Conservation (phyloP, 2,888 invertebrate species). For the Cryptocheilus praepositus region DNA sequence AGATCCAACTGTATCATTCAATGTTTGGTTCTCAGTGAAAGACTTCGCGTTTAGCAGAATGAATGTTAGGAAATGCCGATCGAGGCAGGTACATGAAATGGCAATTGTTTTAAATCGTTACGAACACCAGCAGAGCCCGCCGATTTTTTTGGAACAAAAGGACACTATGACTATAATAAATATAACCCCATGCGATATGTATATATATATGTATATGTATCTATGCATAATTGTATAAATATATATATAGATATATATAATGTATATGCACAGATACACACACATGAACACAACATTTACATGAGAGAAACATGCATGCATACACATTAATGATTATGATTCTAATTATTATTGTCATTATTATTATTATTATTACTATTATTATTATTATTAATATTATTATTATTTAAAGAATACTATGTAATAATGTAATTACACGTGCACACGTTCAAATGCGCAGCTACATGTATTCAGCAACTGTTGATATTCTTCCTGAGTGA, state of each 20-base stretch:
- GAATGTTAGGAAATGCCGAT: not conserved
- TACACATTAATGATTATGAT: conserved; percentile 38
- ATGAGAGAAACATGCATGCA: conserved; percentile 42
- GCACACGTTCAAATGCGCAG: conserved; percentile 55
- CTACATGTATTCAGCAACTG: conserved; percentile 45
- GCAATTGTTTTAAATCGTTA: too few relatives aligned
- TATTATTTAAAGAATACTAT: conserved; percentile 29
- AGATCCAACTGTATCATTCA: not conserved
- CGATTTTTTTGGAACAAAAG: too few relatives aligned
- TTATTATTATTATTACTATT: conserved; percentile 21
- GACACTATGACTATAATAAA: conserved; percentile 31
- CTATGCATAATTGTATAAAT: conserved; percentile 21
- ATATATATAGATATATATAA: conserved; percentile 26
- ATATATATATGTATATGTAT: conserved; percentile 44
- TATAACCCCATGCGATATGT: conserved; percentile 58
- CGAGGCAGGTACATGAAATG: not conserved
- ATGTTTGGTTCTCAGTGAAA: not conserved
- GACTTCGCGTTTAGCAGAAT: not conserved
- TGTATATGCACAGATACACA: conserved; percentile 44
- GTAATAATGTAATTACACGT: conserved; percentile 61
- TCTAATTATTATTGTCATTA: conserved; percentile 21
- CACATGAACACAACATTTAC: too few relatives aligned
- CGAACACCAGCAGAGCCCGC: not conserved
- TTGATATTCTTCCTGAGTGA: conserved; percentile 55
- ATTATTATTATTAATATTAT: conserved; percentile 5